Conservation (phyloP, 2,113 vertebrate species). For the Argyrosomus japonicus region DNA sequence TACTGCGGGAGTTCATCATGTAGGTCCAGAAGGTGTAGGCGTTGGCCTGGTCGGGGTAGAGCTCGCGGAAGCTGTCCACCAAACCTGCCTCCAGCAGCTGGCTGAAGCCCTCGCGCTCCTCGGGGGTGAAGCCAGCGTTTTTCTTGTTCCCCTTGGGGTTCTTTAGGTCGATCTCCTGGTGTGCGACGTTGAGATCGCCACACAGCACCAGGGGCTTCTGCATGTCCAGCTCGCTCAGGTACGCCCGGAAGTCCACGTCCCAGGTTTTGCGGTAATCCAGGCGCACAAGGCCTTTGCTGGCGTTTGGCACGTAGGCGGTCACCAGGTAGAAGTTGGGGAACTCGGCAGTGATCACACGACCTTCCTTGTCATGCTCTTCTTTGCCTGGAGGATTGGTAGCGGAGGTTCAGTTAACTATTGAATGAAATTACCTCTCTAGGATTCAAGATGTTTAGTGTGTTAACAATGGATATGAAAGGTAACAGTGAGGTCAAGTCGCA, state of each 20-base stretch:
- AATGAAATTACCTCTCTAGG: not conserved
- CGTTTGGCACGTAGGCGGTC: constrained; percentile 90
- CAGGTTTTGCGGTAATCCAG: constrained; percentile 92
- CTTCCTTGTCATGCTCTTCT: constrained; percentile 93
- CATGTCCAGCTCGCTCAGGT: constrained; percentile 86
- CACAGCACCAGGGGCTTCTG: constrained; percentile 91
- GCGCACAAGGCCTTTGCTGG: constrained; percentile 88
- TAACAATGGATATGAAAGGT: too few species aligned
- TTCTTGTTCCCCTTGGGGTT: constrained; percentile 94
- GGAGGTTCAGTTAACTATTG: not conserved
- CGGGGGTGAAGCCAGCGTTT: constrained; percentile 89
- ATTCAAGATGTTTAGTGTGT: not conserved
- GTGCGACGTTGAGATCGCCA: constrained; percentile 93
- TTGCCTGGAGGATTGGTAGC: constrained; percentile 82
- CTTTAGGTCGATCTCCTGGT: constrained; percentile 92
- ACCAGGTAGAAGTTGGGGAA: constrained; percentile 88
- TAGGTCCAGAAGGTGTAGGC: constrained; percentile 97
- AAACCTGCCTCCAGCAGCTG: constrained; percentile 87
- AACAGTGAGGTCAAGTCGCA: too few species aligned
- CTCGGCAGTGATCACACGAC: constrained; percentile 91
- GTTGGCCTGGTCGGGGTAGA: constrained; percentile 86
- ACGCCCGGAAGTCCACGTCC: constrained; percentile 89
- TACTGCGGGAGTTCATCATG: constrained; percentile 91
- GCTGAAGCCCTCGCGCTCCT: constrained; percentile 90
- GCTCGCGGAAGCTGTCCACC: constrained; percentile 89